Percentiles rank a stretch among this genome's conserved stretches.
These are phyloP conservation scores for Micronycteris hirsuta DNA, from an alignment of 2,113 vertebrate species.

Conservation along the genomic window DNA sequence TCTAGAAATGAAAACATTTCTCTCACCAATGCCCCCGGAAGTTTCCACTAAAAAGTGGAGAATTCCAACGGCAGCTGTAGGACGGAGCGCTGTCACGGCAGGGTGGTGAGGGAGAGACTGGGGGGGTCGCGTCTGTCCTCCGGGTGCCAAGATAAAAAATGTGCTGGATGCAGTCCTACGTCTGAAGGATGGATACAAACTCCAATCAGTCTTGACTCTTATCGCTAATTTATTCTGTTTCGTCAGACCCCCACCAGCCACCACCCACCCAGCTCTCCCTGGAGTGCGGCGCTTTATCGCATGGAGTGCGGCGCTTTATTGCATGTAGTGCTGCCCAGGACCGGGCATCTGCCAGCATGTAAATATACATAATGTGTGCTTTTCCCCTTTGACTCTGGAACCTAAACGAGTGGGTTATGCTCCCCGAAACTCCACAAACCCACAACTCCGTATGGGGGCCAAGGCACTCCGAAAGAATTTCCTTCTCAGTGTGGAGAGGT, in stretches of 20 bases:
- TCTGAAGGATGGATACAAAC: neutral
- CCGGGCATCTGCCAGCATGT: neutral
- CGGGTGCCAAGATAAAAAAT: neutral
- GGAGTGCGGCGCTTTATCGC: neutral
- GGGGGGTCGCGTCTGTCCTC: neutral
- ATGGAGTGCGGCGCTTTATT: neutral
- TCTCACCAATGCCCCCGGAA: neutral
- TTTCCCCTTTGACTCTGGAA: slow-evolving; percentile 57
- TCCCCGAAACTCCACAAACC: slow-evolving; percentile 48
- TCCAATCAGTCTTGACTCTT: neutral
- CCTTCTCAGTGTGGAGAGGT: slow-evolving; percentile 57
- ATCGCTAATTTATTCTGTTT: neutral
- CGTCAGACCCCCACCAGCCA: neutral
- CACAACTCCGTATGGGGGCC: slow-evolving; percentile 12
- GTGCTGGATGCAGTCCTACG: neutral
- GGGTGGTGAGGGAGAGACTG: accelerated
- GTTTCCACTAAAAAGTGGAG: neutral
- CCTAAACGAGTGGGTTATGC: slow-evolving; percentile 40
- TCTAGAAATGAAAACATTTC: neutral
- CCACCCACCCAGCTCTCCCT: neutral
- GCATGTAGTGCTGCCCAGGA: neutral
- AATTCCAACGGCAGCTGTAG: neutral
- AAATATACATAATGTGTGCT: slow-evolving; percentile 17
- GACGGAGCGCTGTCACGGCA: neutral
- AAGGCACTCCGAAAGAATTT: slow-evolving; percentile 2